Conservation (phyloP, 1,140 invertebrate genomes). For the Colletes gigas region DNA sequence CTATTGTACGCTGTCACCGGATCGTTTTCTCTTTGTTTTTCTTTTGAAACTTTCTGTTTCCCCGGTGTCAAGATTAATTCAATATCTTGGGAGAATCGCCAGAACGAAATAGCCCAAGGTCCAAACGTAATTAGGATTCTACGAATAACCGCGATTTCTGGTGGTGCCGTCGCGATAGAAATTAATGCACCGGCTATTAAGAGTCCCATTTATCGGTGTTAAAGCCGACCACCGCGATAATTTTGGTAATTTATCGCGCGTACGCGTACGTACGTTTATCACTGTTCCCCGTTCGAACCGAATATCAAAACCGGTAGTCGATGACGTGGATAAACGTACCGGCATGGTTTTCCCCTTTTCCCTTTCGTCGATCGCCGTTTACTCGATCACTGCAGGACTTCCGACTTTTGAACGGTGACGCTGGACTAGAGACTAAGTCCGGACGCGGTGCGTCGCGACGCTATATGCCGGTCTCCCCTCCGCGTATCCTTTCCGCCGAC, state of each 20-base stretch:
- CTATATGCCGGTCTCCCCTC: constrained; percentile 80
- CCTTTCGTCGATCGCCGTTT: constrained; percentile 33
- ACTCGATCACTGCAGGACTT: constrained; percentile 17
- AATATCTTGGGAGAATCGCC: constrained; percentile 30
- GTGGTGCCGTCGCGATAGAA: background rate
- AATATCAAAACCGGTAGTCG: background rate
- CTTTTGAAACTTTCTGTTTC: background rate
- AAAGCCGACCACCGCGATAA: too few species aligned
- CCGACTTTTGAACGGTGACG: constrained; percentile 72
- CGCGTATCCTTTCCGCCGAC: constrained; percentile 65
- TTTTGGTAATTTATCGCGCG: too few species aligned
- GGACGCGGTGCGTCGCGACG: constrained; percentile 74
- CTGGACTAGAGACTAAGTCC: constrained; percentile 76
- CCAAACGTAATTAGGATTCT: constrained; percentile 42
- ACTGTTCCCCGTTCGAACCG: background rate
- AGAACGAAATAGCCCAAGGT: constrained; percentile 42
- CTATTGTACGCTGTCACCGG: too few species aligned
- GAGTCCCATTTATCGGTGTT: too few species aligned
- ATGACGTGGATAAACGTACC: constrained; percentile 69
- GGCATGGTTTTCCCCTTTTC: constrained; percentile 67
- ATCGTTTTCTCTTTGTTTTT: background rate
- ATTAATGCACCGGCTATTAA: background rate
- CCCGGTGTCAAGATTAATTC: constrained; percentile 28
- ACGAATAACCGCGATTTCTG: constrained; percentile 27
- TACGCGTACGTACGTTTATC: background rate